phyloP scores from a whole-genome alignment of 2,797 vertebrate species.

The Myotis findleyi region DNA sequence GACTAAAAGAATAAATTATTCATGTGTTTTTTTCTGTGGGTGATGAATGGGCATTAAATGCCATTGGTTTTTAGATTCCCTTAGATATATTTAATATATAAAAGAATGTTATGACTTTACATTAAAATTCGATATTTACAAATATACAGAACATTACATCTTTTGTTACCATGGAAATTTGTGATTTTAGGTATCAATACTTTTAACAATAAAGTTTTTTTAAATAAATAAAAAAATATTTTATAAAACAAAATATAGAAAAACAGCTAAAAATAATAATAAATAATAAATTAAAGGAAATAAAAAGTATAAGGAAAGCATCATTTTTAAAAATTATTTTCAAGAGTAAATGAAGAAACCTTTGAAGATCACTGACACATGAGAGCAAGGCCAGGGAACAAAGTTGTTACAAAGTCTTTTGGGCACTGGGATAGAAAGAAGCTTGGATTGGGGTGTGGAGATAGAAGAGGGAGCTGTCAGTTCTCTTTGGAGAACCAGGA shows the following conservation, averaged over 20 bases:
- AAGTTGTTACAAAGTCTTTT: background rate
- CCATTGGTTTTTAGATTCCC: background rate
- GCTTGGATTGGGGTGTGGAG: background rate
- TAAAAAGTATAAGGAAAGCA: background rate
- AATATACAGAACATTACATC: background rate
- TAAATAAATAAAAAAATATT: no score
- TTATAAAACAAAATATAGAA: no score
- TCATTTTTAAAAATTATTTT: slow-evolving; percentile 16
- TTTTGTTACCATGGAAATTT: background rate
- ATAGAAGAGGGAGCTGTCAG: background rate
- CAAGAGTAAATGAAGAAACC: background rate
- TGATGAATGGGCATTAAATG: background rate
- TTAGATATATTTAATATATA: slow-evolving; percentile 16
- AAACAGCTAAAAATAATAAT: no score
- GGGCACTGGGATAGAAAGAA: background rate
- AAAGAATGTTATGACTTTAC: background rate
- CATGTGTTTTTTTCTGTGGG: background rate
- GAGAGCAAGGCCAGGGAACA: background rate
- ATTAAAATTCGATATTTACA: background rate
- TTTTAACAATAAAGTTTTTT: no score
- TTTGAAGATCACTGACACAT: background rate
- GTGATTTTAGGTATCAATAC: slow-evolving; percentile 1
- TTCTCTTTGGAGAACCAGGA: background rate
- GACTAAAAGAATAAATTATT: slow-evolving; percentile 28
- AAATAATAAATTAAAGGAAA: no score